Evolutionary conservation across 2,888 invertebrate genomes (phyloP).

Genomic region (Candidula unifasciata): DNA sequence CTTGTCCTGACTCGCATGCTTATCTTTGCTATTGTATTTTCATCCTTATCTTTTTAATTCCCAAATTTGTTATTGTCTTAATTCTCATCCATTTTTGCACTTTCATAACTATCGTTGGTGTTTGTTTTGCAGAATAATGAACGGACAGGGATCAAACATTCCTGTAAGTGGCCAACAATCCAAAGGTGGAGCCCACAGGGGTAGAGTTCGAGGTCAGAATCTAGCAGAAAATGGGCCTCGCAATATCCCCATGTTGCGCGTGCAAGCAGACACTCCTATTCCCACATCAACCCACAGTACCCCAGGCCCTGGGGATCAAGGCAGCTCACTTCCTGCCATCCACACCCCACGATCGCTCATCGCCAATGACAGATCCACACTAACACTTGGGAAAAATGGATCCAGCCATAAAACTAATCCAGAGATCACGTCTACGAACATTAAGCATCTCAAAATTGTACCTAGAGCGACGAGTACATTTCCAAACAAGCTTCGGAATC

Average conservation of each 20-base stretch:
- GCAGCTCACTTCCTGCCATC: slow-evolving; percentile 58
- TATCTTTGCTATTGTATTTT: no score
- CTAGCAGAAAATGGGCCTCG: slow-evolving; percentile 48
- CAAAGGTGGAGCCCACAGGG: neutral
- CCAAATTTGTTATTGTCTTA: no score
- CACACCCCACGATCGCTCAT: slow-evolving; percentile 58
- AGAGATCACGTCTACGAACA: neutral
- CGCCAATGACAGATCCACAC: slow-evolving; percentile 59
- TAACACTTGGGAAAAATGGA: slow-evolving; percentile 45
- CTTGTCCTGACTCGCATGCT: no score
- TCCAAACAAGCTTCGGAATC: slow-evolving; percentile 40
- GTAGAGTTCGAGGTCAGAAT: neutral
- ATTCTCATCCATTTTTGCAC: neutral
- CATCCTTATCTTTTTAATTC: no score
- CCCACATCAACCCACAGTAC: slow-evolving; percentile 62
- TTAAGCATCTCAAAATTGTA: slow-evolving; percentile 18
- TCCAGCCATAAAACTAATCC: neutral
- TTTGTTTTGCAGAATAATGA: slow-evolving; percentile 63
- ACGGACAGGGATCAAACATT: slow-evolving; percentile 62
- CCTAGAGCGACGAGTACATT: slow-evolving; percentile 40
- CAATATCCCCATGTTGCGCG: slow-evolving; percentile 68
- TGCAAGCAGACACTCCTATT: slow-evolving; percentile 72
- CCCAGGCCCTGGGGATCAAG: slow-evolving; percentile 58
- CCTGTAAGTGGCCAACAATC: slow-evolving; percentile 49
- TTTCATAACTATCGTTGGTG: neutral